Evolutionary conservation across 2,888 invertebrate species (phyloP).

Genomic region (Napeogenes inachia): DNA sequence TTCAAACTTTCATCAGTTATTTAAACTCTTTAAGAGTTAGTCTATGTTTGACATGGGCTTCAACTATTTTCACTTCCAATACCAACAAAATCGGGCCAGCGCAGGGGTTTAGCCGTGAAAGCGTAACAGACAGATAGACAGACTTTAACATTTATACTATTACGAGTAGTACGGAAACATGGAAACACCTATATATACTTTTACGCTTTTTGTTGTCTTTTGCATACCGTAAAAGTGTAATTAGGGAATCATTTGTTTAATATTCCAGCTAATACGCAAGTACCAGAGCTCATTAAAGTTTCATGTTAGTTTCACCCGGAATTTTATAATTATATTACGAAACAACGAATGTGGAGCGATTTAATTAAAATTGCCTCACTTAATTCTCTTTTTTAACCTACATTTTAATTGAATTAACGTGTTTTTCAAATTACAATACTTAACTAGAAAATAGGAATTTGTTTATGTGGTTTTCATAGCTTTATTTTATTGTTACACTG

Average conservation of each 20-base stretch:
- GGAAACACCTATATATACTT: too few relatives aligned
- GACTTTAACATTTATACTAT: too few relatives aligned
- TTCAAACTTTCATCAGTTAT: too few relatives aligned
- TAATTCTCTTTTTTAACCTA: neutral
- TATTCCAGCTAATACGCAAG: constrained; percentile 8
- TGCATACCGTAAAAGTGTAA: constrained; percentile 11
- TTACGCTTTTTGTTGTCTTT: neutral
- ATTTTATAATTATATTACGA: constrained; percentile 8
- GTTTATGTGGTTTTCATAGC: too few relatives aligned
- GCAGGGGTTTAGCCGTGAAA: too few relatives aligned
- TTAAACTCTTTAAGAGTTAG: too few relatives aligned
- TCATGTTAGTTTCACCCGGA: constrained; percentile 3
- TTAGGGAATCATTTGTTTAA: constrained; percentile 16
- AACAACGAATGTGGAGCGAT: constrained; percentile 8
- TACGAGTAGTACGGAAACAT: too few relatives aligned
- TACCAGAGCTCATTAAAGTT: constrained; percentile 11
- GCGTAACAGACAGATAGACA: too few relatives aligned
- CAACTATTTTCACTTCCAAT: too few relatives aligned
- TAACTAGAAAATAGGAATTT: neutral
- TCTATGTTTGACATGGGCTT: too few relatives aligned
- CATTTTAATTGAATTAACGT: constrained; percentile 9
- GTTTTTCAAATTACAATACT: constrained; percentile 3
- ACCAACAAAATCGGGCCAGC: too few relatives aligned
- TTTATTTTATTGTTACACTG: too few relatives aligned
- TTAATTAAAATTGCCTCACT: constrained; percentile 2